A percentile compares a stretch with the other conserved stretches of the same genome.
phyloP scores from a whole-genome alignment of 2,113 vertebrate genomes.

The Halichoerus grypus region DNA sequence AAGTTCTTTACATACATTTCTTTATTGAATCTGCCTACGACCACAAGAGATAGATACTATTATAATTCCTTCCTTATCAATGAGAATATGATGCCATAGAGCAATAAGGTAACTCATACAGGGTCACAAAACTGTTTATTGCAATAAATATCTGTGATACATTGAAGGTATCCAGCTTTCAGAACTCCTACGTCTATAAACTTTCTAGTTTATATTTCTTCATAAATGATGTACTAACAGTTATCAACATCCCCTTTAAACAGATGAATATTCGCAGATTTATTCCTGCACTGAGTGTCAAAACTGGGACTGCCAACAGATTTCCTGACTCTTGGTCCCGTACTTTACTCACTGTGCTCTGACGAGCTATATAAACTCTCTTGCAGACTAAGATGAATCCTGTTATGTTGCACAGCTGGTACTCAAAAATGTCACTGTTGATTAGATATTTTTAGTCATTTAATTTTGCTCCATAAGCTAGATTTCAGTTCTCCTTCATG shows the following conservation, averaged over 20 bases:
- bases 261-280: slow-evolving; percentile 13
- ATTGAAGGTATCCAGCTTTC: neutral
- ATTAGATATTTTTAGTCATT: slow-evolving; percentile 80
- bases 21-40: neutral
- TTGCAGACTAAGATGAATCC: slow-evolving; percentile 65
- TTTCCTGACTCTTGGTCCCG: slow-evolving; percentile 52
- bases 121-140: neutral
- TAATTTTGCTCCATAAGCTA: slow-evolving; percentile 76
- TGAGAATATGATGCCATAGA: neutral
- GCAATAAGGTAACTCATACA: neutral
- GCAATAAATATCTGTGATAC: neutral
- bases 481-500: slow-evolving; percentile 59
- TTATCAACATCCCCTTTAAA: neutral
- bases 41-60: neutral
- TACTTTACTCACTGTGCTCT: slow-evolving; percentile 30
- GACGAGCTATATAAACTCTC: slow-evolving; percentile 41
- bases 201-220: slow-evolving; percentile 9
- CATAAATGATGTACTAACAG: neutral
- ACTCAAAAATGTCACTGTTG: slow-evolving; percentile 75
- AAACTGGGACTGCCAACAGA: neutral
- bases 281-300: neutral
- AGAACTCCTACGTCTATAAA: neutral
- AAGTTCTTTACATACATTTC: neutral
- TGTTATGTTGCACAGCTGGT: slow-evolving; percentile 72
- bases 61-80: neutral